Conservation (phyloP, 1,140 invertebrate genomes). For the Andrena cerasifolii region DNA sequence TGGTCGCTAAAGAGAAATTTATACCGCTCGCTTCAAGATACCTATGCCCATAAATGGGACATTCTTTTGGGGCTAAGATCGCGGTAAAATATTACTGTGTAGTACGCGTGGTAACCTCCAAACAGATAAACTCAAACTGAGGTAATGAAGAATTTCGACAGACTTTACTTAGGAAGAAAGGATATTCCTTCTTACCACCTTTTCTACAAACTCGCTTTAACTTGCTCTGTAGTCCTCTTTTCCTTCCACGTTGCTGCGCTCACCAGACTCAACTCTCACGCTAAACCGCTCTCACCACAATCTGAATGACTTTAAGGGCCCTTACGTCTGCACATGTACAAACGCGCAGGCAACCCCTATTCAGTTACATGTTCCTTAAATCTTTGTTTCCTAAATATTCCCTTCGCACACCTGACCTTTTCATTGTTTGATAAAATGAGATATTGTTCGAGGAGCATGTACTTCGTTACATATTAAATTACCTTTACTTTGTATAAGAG, state of each 20-base stretch:
- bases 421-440: no score
- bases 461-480: no score
- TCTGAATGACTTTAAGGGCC: no score
- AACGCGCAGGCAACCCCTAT: background rate
- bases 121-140: background rate
- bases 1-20: slow-evolving; percentile 17
- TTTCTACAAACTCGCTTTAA: background rate
- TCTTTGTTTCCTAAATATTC: background rate
- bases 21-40: slow-evolving; percentile 25
- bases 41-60: background rate
- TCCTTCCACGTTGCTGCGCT: no score
- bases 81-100: background rate
- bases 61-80: background rate
- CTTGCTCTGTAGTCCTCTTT: background rate
- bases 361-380: background rate
- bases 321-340: no score
- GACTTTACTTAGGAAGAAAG: no score
- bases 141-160: background rate
- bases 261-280: background rate
- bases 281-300: slow-evolving; percentile 1
- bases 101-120: background rate
- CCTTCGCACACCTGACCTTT: background rate
- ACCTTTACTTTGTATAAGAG: no score
- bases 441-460: no score
- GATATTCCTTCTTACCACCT: no score